Evolutionary conservation across 2,113 vertebrate genomes (phyloP), one percentile per base, ranked within the genome.

Genomic region (Platycercus adscitus): DNA sequence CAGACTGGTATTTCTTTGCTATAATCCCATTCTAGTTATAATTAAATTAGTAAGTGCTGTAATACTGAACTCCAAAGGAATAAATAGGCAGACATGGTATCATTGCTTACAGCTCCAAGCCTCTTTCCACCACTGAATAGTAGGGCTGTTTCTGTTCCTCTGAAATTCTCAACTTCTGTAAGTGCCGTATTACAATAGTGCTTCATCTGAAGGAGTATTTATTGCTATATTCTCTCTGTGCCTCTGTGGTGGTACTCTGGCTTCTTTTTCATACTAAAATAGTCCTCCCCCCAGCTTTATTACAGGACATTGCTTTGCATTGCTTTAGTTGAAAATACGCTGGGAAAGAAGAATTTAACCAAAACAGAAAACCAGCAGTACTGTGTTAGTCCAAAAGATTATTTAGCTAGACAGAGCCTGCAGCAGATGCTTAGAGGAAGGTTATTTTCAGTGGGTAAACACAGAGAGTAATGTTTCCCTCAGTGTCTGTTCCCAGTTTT

Each of bases 391-490:
- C 56, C 61, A 72, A 56, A 95, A 84, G 44, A 47, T 52, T 70
- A n/a, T 41, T 88, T 64, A 88, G 50, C 43, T 84, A 81, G 71
- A 83, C 41, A 77, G 79, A 86, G 76, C 43, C 55, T 86, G 33
- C 24, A 68, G 73, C 89, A 75, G 86, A 87, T 81, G 86, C 86
- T 92, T 64, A 41, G 47, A 37, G 56, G n/a, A 91, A 55, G 80
- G 68, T 84, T 89, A 84, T 91, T 97, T 86, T 78, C 64, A 91
- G 83, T 84, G 88, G 31, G 43, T 91, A 90, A 94, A 84, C 68
- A 84, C 12, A 39, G 50, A 84, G 50, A 81, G 39, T 39, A 83
- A 86, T 71, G 64, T 81, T 93, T 77, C 39, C 43, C 33, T 81
- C 86, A n/a, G 65, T 0, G 1, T 91, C 77, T 88, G 47, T 68